Evolutionary conservation across 2,888 invertebrate genomes (phyloP).

Genomic region (Drosophila conformis): DNA sequence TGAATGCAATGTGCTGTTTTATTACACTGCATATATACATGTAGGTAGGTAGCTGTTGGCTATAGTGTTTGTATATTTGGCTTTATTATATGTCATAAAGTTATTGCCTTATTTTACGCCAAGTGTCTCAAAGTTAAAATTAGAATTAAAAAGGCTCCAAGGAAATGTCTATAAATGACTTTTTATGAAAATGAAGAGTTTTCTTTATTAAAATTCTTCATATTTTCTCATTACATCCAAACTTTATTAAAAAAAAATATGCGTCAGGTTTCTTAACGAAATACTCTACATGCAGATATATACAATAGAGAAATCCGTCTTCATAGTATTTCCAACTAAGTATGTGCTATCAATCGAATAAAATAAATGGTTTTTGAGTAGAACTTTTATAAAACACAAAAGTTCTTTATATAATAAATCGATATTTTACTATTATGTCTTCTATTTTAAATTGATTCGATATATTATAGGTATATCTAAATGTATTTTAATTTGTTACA

Average conservation of each 20-base stretch:
- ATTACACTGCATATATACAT: not conserved
- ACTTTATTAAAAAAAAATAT: accelerated
- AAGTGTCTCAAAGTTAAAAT: not conserved
- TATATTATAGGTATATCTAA: not conserved
- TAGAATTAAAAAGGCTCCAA: not conserved
- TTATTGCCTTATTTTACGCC: not conserved
- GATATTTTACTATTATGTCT: not conserved
- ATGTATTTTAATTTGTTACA: not conserved
- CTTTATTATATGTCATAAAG: not conserved
- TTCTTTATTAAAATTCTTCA: not conserved
- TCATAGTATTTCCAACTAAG: not conserved
- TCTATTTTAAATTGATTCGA: not conserved
- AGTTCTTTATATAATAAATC: not conserved
- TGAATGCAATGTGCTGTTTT: not conserved
- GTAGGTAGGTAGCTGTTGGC: not conserved
- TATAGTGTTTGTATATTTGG: not conserved
- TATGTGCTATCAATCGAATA: not conserved
- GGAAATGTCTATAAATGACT: not conserved
- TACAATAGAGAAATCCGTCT: not conserved
- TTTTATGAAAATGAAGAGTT: not conserved
- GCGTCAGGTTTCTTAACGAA: not conserved
- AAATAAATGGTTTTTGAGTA: not conserved
- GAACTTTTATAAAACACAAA: not conserved
- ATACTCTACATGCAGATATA: not conserved
- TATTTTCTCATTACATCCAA: not conserved